Evolutionary conservation across 2,113 vertebrate genomes (phyloP).

Genomic region (Felis chaus): DNA sequence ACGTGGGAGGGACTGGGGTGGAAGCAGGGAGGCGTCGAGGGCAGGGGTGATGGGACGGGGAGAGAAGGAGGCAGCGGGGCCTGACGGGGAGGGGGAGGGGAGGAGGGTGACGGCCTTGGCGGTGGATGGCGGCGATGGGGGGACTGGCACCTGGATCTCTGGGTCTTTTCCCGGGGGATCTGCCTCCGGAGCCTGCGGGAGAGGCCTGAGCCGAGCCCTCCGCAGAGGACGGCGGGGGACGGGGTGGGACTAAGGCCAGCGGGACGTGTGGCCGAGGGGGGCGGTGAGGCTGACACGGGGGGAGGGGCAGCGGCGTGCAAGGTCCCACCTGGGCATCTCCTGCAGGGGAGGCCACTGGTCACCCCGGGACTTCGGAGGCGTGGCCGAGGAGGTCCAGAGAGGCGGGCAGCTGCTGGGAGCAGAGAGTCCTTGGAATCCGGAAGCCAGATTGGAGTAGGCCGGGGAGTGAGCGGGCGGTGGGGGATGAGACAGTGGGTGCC

Average conservation of each 20-base stretch:
- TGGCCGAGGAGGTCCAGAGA: background rate
- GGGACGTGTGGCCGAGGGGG: rapidly evolving
- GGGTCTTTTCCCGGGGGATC: no score
- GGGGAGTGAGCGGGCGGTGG: background rate
- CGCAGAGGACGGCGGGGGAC: background rate
- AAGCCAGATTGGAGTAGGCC: conserved; percentile 53
- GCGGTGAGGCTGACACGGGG: background rate
- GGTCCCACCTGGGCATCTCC: background rate
- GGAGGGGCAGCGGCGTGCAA: background rate
- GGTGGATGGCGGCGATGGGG: no score
- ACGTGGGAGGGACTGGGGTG: no score
- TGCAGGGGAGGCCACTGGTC: background rate
- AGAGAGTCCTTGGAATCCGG: background rate
- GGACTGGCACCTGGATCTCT: no score
- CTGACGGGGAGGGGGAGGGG: no score
- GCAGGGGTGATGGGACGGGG: no score
- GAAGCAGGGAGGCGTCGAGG: no score
- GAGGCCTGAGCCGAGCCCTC: background rate
- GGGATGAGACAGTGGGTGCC: conserved; percentile 16
- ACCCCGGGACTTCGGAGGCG: background rate
- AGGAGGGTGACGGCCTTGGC: no score
- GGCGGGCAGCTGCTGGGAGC: rapidly evolving
- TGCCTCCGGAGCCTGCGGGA: no score
- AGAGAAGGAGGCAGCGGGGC: no score
- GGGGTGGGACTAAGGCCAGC: background rate